Evolutionary conservation across 2,888 invertebrate genomes (phyloP).

Genomic region (Herminia tarsipennalis): DNA sequence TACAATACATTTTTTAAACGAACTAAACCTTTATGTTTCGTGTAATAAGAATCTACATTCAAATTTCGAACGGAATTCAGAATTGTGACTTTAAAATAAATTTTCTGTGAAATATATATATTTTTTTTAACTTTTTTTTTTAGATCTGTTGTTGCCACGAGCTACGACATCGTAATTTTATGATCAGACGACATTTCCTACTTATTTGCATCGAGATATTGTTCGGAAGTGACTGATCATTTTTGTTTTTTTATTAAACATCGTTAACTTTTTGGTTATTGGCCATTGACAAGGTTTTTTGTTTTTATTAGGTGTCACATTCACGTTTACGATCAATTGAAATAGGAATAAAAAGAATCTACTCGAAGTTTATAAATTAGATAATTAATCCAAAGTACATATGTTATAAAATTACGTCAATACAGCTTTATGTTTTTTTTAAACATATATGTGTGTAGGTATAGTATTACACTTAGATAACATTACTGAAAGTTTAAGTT

Average conservation of each 20-base stretch:
- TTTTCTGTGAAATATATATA: constrained; percentile 23
- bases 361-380: constrained; percentile 10
- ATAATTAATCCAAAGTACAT: constrained; percentile 10
- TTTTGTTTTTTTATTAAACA: constrained; percentile 14
- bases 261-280: constrained; percentile 49
- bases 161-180: constrained; percentile 54
- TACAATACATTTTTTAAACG: constrained; percentile 13
- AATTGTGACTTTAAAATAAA: constrained; percentile 24
- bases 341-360: constrained; percentile 6
- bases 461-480: too few relatives aligned
- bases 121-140: constrained; percentile 28
- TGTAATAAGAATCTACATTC: constrained; percentile 8
- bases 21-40: constrained; percentile 26
- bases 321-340: constrained; percentile 32
- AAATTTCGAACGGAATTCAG: constrained; percentile 9
- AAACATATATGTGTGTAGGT: too few relatives aligned
- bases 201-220: constrained; percentile 62
- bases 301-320: constrained; percentile 20
- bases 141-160: constrained; percentile 37
- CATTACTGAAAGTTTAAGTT: too few relatives aligned
- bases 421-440: too few relatives aligned
- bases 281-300: constrained; percentile 41
- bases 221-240: constrained; percentile 54
- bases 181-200: constrained; percentile 42
- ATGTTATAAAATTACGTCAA: too few relatives aligned